Percentiles rank a stretch among this genome's conserved stretches.
phyloP scores from a whole-genome alignment of 2,797 vertebrate genomes.

The Enteromius argenteus region DNA sequence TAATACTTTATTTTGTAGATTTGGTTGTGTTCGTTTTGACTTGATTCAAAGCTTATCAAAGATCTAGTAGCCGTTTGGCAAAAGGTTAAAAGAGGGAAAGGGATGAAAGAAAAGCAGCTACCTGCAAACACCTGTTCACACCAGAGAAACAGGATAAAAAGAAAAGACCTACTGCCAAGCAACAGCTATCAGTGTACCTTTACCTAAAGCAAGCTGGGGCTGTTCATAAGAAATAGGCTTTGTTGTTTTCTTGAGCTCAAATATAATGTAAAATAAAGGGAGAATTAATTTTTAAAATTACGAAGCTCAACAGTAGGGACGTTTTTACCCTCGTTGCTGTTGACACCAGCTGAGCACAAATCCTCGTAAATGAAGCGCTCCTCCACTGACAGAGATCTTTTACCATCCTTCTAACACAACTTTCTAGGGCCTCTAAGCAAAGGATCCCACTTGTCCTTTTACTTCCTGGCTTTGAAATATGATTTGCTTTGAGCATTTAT shows the following conservation, averaged over 20 bases:
- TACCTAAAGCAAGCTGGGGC: constrained; percentile 52
- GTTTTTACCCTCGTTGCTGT: neutral
- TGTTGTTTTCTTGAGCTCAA: constrained; percentile 12
- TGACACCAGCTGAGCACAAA: constrained; percentile 21
- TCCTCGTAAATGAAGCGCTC: constrained; percentile 34
- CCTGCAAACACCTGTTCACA: constrained; percentile 83
- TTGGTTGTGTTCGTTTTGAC: neutral
- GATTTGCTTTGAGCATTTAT: constrained; percentile 99
- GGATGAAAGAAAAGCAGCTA: constrained; percentile 78
- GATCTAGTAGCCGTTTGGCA: constrained; percentile 69
- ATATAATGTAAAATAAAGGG: constrained; percentile 34
- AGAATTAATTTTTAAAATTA: neutral
- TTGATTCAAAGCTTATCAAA: constrained; percentile 36
- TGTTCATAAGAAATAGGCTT: constrained; percentile 42
- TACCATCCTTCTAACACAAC: constrained; percentile 53
- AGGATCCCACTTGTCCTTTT: constrained; percentile 80
- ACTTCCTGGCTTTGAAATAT: constrained; percentile 91
- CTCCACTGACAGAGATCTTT: constrained; percentile 48
- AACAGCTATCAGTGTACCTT: constrained; percentile 63
- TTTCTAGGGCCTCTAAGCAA: constrained; percentile 62
- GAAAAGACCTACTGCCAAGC: constrained; percentile 64
- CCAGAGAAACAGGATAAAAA: constrained; percentile 59
- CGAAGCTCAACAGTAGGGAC: neutral
- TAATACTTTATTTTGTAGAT: neutral
- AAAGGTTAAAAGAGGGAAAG: constrained; percentile 70